Conservation (phyloP, 2,113 vertebrate species). For the Fukomys damarensis region DNA sequence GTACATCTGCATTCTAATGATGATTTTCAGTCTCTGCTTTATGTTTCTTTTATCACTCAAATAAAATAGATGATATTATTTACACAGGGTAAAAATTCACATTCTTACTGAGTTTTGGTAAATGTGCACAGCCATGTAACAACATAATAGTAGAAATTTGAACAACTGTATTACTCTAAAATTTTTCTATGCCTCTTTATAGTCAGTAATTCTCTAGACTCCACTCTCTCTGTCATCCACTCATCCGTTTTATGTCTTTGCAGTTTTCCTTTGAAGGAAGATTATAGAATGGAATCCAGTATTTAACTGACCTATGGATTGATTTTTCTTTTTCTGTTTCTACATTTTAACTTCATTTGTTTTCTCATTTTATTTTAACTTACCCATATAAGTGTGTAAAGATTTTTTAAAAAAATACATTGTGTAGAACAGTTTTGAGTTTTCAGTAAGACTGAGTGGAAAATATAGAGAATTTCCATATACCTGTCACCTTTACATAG, state of each 20-base stretch:
- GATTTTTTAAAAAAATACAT: too few relatives aligned
- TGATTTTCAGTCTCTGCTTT: background rate
- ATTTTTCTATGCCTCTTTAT: rapidly evolving
- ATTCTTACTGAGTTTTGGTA: background rate
- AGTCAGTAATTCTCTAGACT: rapidly evolving
- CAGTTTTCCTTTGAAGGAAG: background rate
- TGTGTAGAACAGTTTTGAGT: background rate
- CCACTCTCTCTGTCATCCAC: background rate
- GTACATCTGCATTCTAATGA: background rate
- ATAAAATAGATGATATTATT: background rate
- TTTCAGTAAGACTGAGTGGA: background rate
- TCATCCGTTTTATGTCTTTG: background rate
- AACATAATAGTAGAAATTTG: background rate
- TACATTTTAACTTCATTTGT: background rate
- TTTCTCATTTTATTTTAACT: background rate
- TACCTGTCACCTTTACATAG: background rate
- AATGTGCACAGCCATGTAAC: background rate
- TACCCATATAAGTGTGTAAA: background rate
- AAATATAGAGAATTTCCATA: background rate
- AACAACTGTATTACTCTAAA: background rate
- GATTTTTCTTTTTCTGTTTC: background rate
- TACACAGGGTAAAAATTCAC: background rate
- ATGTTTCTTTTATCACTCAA: background rate
- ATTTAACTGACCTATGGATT: background rate
- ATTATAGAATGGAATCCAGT: background rate